These are phyloP conservation scores for Eupeodes luniger DNA, from an alignment of 2,888 invertebrate species.

Conservation along the genomic window DNA sequence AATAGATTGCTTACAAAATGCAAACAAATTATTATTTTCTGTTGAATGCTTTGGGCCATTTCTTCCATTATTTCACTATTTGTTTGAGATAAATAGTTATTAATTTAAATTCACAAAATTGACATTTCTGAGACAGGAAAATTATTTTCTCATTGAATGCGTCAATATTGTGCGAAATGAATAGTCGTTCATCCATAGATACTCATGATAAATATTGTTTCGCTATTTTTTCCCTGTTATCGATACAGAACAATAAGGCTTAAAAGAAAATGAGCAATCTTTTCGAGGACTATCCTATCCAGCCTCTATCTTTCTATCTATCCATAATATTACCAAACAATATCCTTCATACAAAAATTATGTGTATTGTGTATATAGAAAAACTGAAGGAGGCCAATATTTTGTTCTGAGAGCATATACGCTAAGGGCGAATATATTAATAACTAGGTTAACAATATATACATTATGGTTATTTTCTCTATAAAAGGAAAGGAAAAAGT, in stretches of 20 bases:
- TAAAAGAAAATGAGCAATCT: background rate
- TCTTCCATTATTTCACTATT: background rate
- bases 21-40: background rate
- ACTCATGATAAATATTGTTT: background rate
- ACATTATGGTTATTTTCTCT: conserved; percentile 13
- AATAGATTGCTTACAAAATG: too few species aligned
- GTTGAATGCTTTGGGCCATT: background rate
- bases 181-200: conserved; percentile 40
- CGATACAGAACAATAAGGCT: background rate
- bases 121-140: conserved; percentile 9
- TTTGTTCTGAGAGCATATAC: background rate
- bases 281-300: background rate
- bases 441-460: conserved; percentile 8
- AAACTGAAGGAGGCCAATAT: background rate
- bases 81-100: background rate
- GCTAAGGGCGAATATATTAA: conserved; percentile 15
- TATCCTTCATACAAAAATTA: background rate
- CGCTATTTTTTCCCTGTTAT: background rate
- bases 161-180: conserved; percentile 50
- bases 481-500: background rate
- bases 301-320: background rate
- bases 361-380: background rate
- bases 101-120: background rate
- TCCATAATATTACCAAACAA: background rate
- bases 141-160: conserved; percentile 56